A percentile compares a stretch with the other conserved stretches of the same genome.
These are phyloP conservation scores for Brachionus sp. DNA, from an alignment of 1,140 invertebrate species.

Conservation along the genomic window DNA sequence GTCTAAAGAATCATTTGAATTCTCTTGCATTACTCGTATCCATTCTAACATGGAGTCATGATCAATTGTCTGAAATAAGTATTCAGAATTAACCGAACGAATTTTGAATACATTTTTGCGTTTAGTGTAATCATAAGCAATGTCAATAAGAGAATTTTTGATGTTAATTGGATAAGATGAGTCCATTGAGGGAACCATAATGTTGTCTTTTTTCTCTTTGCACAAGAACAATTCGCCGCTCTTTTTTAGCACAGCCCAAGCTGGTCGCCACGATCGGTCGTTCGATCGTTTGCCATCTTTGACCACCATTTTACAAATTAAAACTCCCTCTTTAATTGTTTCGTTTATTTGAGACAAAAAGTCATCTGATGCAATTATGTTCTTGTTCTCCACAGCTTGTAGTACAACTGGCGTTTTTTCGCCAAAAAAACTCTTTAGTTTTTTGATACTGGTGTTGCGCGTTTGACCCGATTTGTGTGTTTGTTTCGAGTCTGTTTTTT, in stretches of 20 bases:
- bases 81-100: slow-evolving; percentile 27
- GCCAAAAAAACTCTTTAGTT: slow-evolving; percentile 31
- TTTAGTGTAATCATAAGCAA: slow-evolving; percentile 43
- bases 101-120: slow-evolving; percentile 44
- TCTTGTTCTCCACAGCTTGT: slow-evolving; percentile 13
- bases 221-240: slow-evolving; percentile 36
- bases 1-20: not conserved
- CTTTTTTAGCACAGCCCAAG: slow-evolving; percentile 36
- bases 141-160: not conserved
- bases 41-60: slow-evolving; percentile 23
- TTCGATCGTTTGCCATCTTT: not conserved
- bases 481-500: not conserved
- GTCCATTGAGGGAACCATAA: slow-evolving; percentile 22
- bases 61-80: slow-evolving; percentile 43
- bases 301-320: slow-evolving; percentile 35
- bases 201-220: slow-evolving; percentile 43
- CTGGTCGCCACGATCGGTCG: slow-evolving; percentile 39
- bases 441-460: slow-evolving; percentile 28
- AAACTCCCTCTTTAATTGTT: slow-evolving; percentile 28
- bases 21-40: slow-evolving; percentile 26
- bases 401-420: not conserved
- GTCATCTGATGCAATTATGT: slow-evolving; percentile 22
- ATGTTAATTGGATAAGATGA: slow-evolving; percentile 33
- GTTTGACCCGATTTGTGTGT: not conserved
- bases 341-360: slow-evolving; percentile 1